Evolutionary conservation across 1,140 invertebrate genomes (phyloP).

Genomic region (Polypedilum vanderplanki): DNA sequence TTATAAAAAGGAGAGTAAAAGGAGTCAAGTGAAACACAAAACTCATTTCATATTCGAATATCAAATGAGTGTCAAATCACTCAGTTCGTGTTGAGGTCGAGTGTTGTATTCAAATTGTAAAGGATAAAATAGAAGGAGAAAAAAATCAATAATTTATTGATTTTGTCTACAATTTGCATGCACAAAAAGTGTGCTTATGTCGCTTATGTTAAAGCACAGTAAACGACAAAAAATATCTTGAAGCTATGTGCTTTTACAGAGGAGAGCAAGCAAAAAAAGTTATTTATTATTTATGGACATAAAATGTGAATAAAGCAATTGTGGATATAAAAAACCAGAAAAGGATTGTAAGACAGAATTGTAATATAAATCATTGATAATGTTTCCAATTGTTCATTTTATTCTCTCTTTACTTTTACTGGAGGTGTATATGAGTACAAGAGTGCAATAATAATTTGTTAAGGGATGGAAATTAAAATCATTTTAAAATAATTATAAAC

Average conservation of each 20-base stretch:
- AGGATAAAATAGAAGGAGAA: not conserved
- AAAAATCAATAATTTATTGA: not conserved
- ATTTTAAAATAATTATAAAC: too few species aligned
- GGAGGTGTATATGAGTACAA: too few species aligned
- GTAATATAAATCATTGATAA: conserved; percentile 10
- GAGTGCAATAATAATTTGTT: too few species aligned
- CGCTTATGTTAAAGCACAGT: too few species aligned
- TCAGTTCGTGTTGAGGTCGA: too few species aligned
- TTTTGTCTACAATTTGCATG: not conserved
- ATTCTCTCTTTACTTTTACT: not conserved
- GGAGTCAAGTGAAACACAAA: too few species aligned
- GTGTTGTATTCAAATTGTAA: too few species aligned
- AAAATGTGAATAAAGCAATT: not conserved
- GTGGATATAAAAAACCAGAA: not conserved
- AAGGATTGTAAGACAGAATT: not conserved
- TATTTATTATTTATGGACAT: conserved; percentile 8
- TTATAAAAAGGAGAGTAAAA: too few species aligned
- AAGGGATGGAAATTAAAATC: too few species aligned
- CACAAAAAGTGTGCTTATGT: not conserved
- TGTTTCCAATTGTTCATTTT: conserved; percentile 6
- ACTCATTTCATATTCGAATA: too few species aligned
- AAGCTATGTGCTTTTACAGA: not conserved
- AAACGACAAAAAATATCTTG: too few species aligned
- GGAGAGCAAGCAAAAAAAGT: not conserved
- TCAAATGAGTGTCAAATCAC: too few species aligned